Evolutionary conservation across 2,113 vertebrate species (phyloP), one percentile per base, ranked within the genome.

Genomic region (Dinomys branickii): DNA sequence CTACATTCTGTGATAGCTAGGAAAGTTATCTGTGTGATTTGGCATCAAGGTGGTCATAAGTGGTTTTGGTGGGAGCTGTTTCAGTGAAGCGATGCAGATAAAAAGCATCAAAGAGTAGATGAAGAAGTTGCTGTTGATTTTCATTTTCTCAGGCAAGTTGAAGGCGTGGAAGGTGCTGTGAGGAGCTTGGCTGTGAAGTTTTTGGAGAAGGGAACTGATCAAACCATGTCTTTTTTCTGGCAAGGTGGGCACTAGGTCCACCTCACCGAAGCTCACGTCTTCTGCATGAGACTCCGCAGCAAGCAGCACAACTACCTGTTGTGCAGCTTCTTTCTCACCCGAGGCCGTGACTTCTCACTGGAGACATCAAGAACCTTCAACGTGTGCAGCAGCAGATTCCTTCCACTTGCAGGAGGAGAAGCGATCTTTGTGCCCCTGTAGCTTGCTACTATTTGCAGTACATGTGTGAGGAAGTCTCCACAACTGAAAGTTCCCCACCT

Each of bases 281-380:
- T 95, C n/a, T 54, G 28, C 19, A 59, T 88, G 47, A 28, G 12
- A 24, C 7, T 65, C 54, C 38, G 35, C 30, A 65, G 47, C 20
- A 47, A 52, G 10, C 35, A 73, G 17, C 33, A 33, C 14, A 13
- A 13, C 7, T 52, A 30, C 30, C 47, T 73, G 11, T 28, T 65
- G 3, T 22, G 41, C 59, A 6, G 19, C 0, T 54, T 5, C 33
- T 35, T 0, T 75, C 7, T 58, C 30, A 87, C 1, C 3, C 2
- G 2, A 87, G 41, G 13, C 3, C 14, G 11, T 56, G 50, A 50
- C 11, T 82, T 77, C 11, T 85, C 11, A 38, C 1, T 88, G 38
- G 24, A 65, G 20, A 90, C 35, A 35, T 28, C 3, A 50, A 65
- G 19, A 5, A 0, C 33, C 30, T 89, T 89, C 28, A 3, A 47